Base-by-base conservation (phyloP, 2,888 invertebrate genomes). In the Mesoligia furuncula region DNA sequence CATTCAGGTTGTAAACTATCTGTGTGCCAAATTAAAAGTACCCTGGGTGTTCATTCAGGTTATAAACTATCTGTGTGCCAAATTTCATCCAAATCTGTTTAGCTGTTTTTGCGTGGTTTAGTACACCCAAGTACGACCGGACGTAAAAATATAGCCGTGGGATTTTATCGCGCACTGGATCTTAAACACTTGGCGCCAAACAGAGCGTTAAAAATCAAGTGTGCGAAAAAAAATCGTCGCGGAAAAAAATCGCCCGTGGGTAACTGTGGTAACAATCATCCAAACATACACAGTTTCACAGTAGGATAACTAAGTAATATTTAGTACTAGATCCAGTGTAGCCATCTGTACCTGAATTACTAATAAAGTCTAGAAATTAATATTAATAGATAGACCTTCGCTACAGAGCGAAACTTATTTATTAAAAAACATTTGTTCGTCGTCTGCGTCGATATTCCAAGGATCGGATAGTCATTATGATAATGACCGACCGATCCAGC, bases 381-480 rank as follows among this genome's bases (percentile, higher is more conserved):
- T 79, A 73, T 74, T 74, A 73, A 79, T 45, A 36, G 36, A 36
- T 36, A n/a, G n/a, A 48, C 5, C 27, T 15, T 9, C 13, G 31
- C 27, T 48, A 24, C 39, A 68, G 15, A 17, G 8, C 31, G 17
- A 61, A 62, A 67, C 0, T 5, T 67, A 62, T 76, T 59, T 69
- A 81, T 39, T 72, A 27, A 54, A 27, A 54, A 65, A n/a, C 61
- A 77, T 31, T 68, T 13, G 61, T 69, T 65, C 17, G n/a, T 57
- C 54, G 54, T 75, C 31, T 36, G 27, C 66, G 8, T 48, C 54
- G 17, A 57, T 51, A 20, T 39, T 51, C 36, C 20, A 17, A 42
- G 3, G 7, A 75, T 83, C 24, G 27, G 7, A 66, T 71, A 42
- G 65, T 65, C 71, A 54, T 83, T 75, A 82, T 62, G 79, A 0